These are phyloP conservation scores for Creontiades dilutus DNA, from an alignment of 2,888 invertebrate genomes.

Conservation along the genomic window DNA sequence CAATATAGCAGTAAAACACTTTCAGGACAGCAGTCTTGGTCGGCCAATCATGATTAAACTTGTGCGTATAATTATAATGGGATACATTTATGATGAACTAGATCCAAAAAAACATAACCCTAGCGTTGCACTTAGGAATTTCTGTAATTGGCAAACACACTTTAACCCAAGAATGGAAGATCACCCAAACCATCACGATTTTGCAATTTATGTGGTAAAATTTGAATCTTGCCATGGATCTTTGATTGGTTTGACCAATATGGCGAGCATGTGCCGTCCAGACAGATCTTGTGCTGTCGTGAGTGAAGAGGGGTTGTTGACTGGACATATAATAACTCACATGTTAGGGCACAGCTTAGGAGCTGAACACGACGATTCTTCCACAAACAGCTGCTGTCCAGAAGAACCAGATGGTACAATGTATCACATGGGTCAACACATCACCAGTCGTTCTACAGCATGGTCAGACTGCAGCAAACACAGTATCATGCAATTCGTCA, in stretches of 20 bases:
- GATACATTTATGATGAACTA: slow-evolving; percentile 10
- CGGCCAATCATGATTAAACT: slow-evolving; percentile 28
- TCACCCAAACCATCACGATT: slow-evolving; percentile 82
- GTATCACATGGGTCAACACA: slow-evolving; percentile 73
- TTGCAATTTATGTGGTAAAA: slow-evolving; percentile 81
- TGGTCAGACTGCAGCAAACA: slow-evolving; percentile 74
- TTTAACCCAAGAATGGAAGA: slow-evolving; percentile 81
- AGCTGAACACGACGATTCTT: slow-evolving; percentile 74
- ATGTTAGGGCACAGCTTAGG: slow-evolving; percentile 81
- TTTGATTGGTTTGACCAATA: slow-evolving; percentile 80
- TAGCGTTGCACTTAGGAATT: slow-evolving; percentile 80
- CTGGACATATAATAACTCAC: slow-evolving; percentile 82
- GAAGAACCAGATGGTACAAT: slow-evolving; percentile 71
- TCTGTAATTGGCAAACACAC: slow-evolving; percentile 81
- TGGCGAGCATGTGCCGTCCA: slow-evolving; percentile 81
- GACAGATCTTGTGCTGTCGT: slow-evolving; percentile 80
- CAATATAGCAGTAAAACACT: slow-evolving; percentile 45
- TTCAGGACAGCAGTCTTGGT: slow-evolving; percentile 37
- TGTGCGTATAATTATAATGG: slow-evolving; percentile 9
- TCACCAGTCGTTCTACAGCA: slow-evolving; percentile 62
- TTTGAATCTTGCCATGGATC: slow-evolving; percentile 78
- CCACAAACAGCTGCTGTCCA: slow-evolving; percentile 68
- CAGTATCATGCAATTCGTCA: slow-evolving; percentile 71
- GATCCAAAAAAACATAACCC: slow-evolving; percentile 76
- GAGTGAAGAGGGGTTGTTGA: slow-evolving; percentile 81